A percentile compares a stretch with the other conserved stretches of the same genome.
Evolutionary conservation across 2,113 vertebrate genomes (phyloP).

Genomic region (Malurus elegans): DNA sequence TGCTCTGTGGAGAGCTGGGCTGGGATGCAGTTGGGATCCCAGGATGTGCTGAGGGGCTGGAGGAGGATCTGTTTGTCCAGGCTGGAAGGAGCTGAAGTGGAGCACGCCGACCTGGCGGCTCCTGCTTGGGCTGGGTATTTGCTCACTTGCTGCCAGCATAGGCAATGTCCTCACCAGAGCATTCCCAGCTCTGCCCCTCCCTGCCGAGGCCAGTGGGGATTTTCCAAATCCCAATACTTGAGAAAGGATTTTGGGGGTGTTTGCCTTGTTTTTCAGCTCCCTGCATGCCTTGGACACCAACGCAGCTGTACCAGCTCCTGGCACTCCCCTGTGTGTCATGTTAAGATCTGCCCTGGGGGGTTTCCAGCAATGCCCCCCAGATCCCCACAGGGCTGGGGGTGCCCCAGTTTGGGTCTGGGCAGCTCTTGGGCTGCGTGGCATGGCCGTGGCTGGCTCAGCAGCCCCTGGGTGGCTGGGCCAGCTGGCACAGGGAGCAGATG

Average conservation of each 20-base stretch:
- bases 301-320: not conserved
- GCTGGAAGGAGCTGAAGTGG: not conserved
- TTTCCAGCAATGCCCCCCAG: not conserved
- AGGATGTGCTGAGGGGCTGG: not conserved
- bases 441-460: fast-evolving
- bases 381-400: fast-evolving
- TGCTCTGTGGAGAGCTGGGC: not conserved
- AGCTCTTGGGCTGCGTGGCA: not conserved
- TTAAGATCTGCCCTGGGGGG: not conserved
- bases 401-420: not conserved
- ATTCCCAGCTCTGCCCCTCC: not conserved
- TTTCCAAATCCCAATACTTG: not conserved
- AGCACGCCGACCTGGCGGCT: not conserved
- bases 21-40: not conserved
- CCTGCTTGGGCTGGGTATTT: not conserved
- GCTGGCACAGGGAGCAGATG: constrained; percentile 5
- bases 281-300: fast-evolving
- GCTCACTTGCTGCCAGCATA: not conserved
- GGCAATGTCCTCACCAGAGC: not conserved
- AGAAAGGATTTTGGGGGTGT: not conserved
- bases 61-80: not conserved
- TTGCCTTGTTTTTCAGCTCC: not conserved
- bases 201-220: not conserved
- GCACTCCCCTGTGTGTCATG: fast-evolving
- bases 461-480: not conserved